Evolutionary conservation across 2,797 vertebrate species (phyloP), one percentile per base, ranked within the genome.

Genomic region (Gambelia wislizenii): DNA sequence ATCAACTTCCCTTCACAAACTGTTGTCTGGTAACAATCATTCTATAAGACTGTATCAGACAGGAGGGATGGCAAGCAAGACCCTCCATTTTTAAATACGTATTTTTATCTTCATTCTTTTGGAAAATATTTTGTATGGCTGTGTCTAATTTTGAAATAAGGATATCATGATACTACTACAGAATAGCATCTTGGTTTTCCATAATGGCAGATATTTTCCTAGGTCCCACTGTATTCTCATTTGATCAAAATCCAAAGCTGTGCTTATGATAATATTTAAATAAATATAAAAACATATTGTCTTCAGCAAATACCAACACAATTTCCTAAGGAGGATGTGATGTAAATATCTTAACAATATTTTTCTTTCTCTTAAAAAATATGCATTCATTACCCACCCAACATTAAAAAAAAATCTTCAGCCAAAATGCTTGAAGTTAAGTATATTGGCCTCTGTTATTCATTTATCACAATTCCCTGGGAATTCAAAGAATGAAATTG

Each of bases 401-500:
- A 3, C 14, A 61, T 72, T 16, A 77, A 54, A 14, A 30, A 33
- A 13, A n/a, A 59, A 47, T 36, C 7, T 13, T 76, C 54, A 52
- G 27, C n/a, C 70, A 54, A n/a, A 39, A 74, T 80, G 67, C n/a
- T 33, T 64, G 54, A 64, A 59, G 6, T 74, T 42, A 39, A 25
- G n/a, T 12, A 52, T 52, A 83, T 74, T 82, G 20, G 30, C 61
- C 52, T 89, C 82, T 79, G 61, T 47, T 54, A 69, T 69, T 76
- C n/a, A 54, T 82, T 86, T 76, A 47, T 75, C 20, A 30, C 6
- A 39, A 83, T 86, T 64, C 72, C 47, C 79, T 76, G 20, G 27
- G 78, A 77, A 86, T 86, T 54, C n/a, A 82, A 54, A 54, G 47
- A 83, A 86, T 83, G 78, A 75, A 81, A 86, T n/a, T 67, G 70